These are phyloP conservation scores for Drosophila percnosoma DNA, from an alignment of 2,888 invertebrate genomes.

Conservation along the genomic window DNA sequence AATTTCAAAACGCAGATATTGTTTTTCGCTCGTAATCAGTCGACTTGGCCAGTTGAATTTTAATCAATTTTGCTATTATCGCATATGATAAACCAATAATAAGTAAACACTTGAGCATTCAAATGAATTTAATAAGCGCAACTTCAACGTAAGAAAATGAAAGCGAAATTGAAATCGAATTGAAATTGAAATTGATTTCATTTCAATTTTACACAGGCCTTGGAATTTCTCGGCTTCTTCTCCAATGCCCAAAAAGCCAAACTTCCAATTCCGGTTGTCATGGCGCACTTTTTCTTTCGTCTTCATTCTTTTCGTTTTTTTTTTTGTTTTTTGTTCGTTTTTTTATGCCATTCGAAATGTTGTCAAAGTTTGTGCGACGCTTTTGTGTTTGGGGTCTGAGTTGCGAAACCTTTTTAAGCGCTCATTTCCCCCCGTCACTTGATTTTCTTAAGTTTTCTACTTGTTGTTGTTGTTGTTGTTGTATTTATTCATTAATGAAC, in stretches of 20 bases:
- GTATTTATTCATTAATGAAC: conserved; percentile 43
- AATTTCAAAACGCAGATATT: neutral
- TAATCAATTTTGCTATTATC: neutral
- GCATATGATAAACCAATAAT: conserved; percentile 3
- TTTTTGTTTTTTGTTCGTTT: neutral
- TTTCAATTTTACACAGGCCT: conserved; percentile 21
- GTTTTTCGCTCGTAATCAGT: neutral
- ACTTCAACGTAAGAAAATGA: conserved; percentile 1
- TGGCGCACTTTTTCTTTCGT: conserved; percentile 4
- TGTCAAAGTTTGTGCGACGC: conserved; percentile 29
- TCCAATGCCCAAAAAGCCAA: neutral
- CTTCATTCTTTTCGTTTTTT: neutral
- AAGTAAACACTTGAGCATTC: conserved; percentile 31
- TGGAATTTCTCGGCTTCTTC: conserved; percentile 7
- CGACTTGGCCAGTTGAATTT: neutral
- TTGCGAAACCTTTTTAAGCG: conserved; percentile 37
- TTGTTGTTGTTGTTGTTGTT: conserved; percentile 1
- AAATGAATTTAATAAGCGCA: conserved; percentile 29
- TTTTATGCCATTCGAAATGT: conserved; percentile 12
- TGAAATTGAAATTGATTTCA: conserved; percentile 15
- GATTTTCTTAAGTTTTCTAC: neutral
- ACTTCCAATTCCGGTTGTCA: conserved; percentile 31
- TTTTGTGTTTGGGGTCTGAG: conserved; percentile 22
- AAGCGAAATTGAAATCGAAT: conserved; percentile 24
- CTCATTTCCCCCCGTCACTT: conserved; percentile 7